Evolutionary conservation across 2,888 invertebrate species (phyloP), one percentile per base, ranked within the genome.

Genomic region (Meiosimyza decipiens): DNA sequence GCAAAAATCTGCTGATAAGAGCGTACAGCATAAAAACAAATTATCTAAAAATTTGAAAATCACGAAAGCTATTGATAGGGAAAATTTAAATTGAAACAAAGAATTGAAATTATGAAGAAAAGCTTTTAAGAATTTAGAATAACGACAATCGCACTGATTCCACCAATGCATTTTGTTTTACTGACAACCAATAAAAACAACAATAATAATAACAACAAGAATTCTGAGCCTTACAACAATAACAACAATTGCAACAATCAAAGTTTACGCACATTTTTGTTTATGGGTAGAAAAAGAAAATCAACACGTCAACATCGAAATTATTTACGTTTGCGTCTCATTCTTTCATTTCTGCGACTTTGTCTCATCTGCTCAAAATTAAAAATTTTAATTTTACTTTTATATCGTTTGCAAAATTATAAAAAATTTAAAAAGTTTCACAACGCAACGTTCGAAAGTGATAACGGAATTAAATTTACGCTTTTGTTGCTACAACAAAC

Each of bases 221-320:
- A 13, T 60, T 33, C 13, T 49, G 11, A 66, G 18, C 9, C 16
- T 28, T n/a, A 68, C 62, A 52, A 33, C n/a, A 66, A 54, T 15
- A 33, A 52, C 40, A 57, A 66, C 40, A 55, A 54, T 40, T 54
- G 62, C 60, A 59, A 50, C 11, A 18, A 18, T n/a, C 18, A 49
- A 68, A 67, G 67, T 57, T 33, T 69, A 52, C 60, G 51, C 33
- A 63, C 67, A 76, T 80, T 79, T 77, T 82, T 83, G 86, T 85
- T 86, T 85, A 85, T 85, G 85, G 85, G 86, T 86, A 86, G 83
- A 82, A 86, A 85, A 85, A 84, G 85, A 82, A 86, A 83, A 82
- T 82, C 83, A 79, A 77, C 85, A 80, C 85, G 86, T 82, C 86
- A 83, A 81, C 85, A 86, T 83, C 85, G 83, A 85, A 85, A 86